Percentiles rank a stretch among this genome's conserved stretches.
Conservation (phyloP, 2,797 vertebrate species). For the Enteromius paludinosus region DNA sequence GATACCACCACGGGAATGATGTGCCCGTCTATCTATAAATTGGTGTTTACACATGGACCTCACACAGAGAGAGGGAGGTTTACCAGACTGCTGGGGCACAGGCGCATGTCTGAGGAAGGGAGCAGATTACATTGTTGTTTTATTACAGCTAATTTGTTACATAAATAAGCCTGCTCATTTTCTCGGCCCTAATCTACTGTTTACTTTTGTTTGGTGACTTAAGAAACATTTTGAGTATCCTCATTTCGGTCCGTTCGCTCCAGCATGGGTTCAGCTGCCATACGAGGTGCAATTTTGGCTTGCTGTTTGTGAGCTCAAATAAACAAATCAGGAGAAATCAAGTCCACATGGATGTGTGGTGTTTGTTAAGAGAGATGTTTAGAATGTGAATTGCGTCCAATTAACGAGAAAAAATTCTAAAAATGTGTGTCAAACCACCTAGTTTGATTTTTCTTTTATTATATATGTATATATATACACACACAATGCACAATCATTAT, state of each 20-base stretch:
- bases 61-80: constrained; percentile 91
- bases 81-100: constrained; percentile 79
- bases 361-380: constrained; percentile 40
- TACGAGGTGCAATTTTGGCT: constrained; percentile 64
- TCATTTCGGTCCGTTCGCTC: constrained; percentile 62
- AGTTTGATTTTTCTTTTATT: neutral
- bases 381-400: constrained; percentile 22
- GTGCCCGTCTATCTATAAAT: constrained; percentile 93
- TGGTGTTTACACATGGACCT: constrained; percentile 95
- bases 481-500: neutral
- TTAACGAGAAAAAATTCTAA: constrained; percentile 33
- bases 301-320: constrained; percentile 66
- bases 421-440: constrained; percentile 32
- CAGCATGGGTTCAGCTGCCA: constrained; percentile 62
- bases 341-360: constrained; percentile 54
- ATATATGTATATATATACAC: neutral
- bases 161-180: constrained; percentile 85
- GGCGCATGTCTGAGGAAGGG: constrained; percentile 76
- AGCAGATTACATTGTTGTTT: constrained; percentile 86
- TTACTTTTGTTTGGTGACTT: constrained; percentile 83
- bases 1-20: constrained; percentile 89
- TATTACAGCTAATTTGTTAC: constrained; percentile 94
- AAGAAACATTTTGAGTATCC: constrained; percentile 64
- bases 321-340: constrained; percentile 67
- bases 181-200: constrained; percentile 85